Evolutionary conservation across 2,797 vertebrate genomes (phyloP), one percentile per base, ranked within the genome.

Genomic region (Channallabes apus): DNA sequence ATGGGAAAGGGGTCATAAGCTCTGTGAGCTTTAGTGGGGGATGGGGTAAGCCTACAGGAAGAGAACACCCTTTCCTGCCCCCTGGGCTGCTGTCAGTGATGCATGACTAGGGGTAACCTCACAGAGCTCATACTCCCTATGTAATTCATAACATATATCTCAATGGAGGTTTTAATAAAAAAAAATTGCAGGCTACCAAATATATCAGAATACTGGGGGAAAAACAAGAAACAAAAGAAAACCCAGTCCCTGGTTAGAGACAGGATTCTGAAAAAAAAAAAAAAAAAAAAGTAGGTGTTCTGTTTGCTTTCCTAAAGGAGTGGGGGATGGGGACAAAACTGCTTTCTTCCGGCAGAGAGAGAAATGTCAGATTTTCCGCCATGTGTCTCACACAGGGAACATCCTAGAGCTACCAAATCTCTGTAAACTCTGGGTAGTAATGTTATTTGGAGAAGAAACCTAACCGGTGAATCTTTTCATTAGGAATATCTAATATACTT

Each of bases 1-100:
- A 80, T 6, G 75, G 54, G 73, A 29, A 71, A 56, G 59, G 65
- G 78, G 64, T 83, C 38, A 51, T 56, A 81, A 72, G 80, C 61
- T 73, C 29, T 35, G 67, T 85, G 69, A 79, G 61, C 84, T 69
- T 81, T 41, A 68, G 46, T 82, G 59, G 86, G 82, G 64, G 73
- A 17, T 86, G 92, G 91, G 85, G 72, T 88, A 59, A 64, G 73
- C 79, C 87, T 90, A 91, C 93, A 94, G 94, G 94, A 95, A 94
- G 88, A 88, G 87, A 86, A 91, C 94, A 91, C 93, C 94, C 93
- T 93, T 94, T 94, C 94, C 95, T 93, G 91, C 51, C 87, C 85
- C 79, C 68, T 78, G 81, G 90, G 86, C 93, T 92, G 88, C 88
- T 83, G 90, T 91, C 80, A 92, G 75, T 87, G 89, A 90, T 71